Percentiles rank a stretch among this genome's conserved stretches.
Conservation (phyloP, 1,140 invertebrate species). For the Lycorma delicatula region DNA sequence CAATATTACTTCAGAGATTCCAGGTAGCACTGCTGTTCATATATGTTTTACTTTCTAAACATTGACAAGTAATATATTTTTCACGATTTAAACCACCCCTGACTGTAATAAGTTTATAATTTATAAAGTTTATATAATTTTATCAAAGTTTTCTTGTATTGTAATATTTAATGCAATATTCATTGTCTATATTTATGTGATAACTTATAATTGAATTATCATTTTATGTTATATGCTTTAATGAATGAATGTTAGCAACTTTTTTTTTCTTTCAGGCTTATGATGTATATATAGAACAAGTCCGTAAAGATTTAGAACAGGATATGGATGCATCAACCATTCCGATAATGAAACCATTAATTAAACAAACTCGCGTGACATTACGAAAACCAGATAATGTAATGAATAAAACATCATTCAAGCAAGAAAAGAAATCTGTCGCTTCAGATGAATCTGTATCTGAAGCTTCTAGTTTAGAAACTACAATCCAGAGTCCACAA, state of each 20-base stretch:
- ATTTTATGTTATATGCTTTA: neutral
- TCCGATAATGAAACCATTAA: slow-evolving; percentile 40
- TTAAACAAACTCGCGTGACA: slow-evolving; percentile 39
- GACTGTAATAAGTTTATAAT: too few relatives aligned
- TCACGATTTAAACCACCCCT: too few relatives aligned
- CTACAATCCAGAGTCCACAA: slow-evolving; percentile 10
- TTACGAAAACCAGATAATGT: slow-evolving; percentile 8
- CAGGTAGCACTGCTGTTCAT: too few relatives aligned
- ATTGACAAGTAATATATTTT: too few relatives aligned
- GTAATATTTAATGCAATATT: too few relatives aligned
- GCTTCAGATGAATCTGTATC: slow-evolving; percentile 9
- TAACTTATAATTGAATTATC: too few relatives aligned
- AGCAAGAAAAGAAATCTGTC: neutral
- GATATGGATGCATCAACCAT: slow-evolving; percentile 35
- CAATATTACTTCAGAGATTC: too few relatives aligned
- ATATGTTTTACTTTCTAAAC: too few relatives aligned
- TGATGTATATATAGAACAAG: slow-evolving; percentile 42
- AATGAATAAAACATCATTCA: slow-evolving; percentile 9
- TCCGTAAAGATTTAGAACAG: slow-evolving; percentile 39
- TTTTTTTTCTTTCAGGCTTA: slow-evolving; percentile 37
- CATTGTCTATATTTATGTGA: too few relatives aligned
- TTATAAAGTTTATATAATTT: too few relatives aligned
- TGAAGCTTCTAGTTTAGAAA: slow-evolving; percentile 12
- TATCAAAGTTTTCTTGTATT: too few relatives aligned
- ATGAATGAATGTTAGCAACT: neutral